A percentile compares a stretch with the other conserved stretches of the same genome.
Conservation (phyloP, 2,888 invertebrate species). For the Marasmarcha lunaedactyla region DNA sequence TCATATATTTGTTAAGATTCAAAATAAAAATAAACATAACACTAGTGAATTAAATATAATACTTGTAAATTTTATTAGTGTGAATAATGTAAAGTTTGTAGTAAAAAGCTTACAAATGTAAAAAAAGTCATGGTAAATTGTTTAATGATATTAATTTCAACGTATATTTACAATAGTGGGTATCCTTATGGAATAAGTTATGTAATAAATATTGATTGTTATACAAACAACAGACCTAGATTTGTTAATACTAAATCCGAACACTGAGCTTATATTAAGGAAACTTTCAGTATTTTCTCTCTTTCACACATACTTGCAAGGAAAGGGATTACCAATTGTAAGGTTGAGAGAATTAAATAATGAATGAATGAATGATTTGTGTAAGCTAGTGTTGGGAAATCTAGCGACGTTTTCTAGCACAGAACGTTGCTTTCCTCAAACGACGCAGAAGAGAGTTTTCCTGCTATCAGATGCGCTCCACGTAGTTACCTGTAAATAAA, state of each 20-base stretch:
- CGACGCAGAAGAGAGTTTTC: constrained; percentile 53
- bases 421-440: constrained; percentile 46
- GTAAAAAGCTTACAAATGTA: not conserved
- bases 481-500: constrained; percentile 78
- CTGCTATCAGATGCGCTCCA: constrained; percentile 68
- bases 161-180: not conserved
- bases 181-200: not conserved
- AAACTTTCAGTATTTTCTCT: too few species aligned
- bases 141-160: not conserved
- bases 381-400: not conserved
- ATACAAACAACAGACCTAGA: not conserved
- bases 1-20: too few species aligned
- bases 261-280: not conserved
- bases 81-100: not conserved
- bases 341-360: not conserved
- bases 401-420: constrained; percentile 13
- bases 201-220: not conserved
- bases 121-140: constrained; percentile 12
- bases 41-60: too few species aligned
- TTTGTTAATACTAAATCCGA: not conserved
- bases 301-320: too few species aligned
- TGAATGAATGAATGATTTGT: not conserved
- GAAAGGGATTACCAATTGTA: too few species aligned
- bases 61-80: too few species aligned
- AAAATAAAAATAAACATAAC: too few species aligned